Conservation (phyloP, 2,797 vertebrate genomes). For the Sebastes vulpes region DNA sequence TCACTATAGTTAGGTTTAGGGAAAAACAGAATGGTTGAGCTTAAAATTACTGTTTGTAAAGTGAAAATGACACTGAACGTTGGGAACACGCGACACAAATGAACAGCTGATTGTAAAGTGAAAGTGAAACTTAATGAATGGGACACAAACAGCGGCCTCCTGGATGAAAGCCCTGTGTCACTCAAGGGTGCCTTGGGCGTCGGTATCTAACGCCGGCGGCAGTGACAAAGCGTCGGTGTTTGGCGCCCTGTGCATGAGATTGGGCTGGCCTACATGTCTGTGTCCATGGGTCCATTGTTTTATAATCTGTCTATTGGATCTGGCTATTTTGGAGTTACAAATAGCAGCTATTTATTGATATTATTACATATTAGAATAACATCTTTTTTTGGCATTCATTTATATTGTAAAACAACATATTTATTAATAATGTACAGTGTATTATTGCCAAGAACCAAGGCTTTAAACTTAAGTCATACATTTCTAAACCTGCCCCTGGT, state of each 20-base stretch:
- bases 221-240: too few species aligned
- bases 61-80: too few species aligned
- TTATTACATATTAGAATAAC: neutral
- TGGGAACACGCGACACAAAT: too few species aligned
- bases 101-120: too few species aligned
- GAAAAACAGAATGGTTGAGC: too few species aligned
- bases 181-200: too few species aligned
- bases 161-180: too few species aligned
- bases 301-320: neutral
- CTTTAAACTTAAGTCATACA: neutral
- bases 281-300: neutral
- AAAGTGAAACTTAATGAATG: too few species aligned
- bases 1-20: fast-evolving
- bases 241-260: neutral
- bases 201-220: fast-evolving
- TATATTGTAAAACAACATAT: neutral
- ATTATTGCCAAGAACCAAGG: neutral
- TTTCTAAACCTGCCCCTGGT: neutral
- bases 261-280: neutral
- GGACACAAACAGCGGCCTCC: too few species aligned
- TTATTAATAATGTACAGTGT: neutral
- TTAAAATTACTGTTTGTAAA: too few species aligned
- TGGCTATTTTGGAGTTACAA: neutral
- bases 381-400: neutral
- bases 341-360: neutral